A percentile compares a stretch with the other conserved stretches of the same genome.
Evolutionary conservation across 1,140 invertebrate species (phyloP).

Genomic region (Micrasema minimum): DNA sequence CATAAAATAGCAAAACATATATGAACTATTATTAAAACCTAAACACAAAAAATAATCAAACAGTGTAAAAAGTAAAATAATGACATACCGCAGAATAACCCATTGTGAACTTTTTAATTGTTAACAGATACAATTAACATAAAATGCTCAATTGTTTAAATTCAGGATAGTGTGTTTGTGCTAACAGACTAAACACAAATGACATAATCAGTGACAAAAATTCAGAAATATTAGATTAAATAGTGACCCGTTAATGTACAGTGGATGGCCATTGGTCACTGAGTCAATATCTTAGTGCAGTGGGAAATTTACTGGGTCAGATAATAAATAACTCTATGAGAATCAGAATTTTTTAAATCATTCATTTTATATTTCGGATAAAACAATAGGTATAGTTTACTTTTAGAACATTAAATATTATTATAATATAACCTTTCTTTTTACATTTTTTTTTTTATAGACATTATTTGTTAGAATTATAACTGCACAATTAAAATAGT

Average conservation of each 20-base stretch:
- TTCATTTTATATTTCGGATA: neutral
- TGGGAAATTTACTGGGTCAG: conserved; percentile 37
- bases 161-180: neutral
- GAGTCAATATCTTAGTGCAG: conserved; percentile 21
- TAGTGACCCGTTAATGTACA: neutral
- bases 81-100: conserved; percentile 18
- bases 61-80: too few relatives aligned
- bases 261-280: neutral
- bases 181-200: conserved; percentile 16
- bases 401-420: too few relatives aligned
- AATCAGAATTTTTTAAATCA: neutral
- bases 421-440: too few relatives aligned
- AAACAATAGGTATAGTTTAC: too few relatives aligned
- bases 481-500: too few relatives aligned
- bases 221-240: conserved; percentile 5
- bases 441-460: too few relatives aligned
- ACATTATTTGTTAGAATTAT: too few relatives aligned
- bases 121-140: conserved; percentile 3
- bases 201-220: conserved; percentile 28
- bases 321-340: neutral
- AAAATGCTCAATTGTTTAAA: neutral
- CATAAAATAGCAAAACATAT: too few relatives aligned
- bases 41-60: too few relatives aligned
- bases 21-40: too few relatives aligned
- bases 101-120: conserved; percentile 12